Conservation (phyloP, 2,888 invertebrate genomes). For the Phlogophora meticulosa region DNA sequence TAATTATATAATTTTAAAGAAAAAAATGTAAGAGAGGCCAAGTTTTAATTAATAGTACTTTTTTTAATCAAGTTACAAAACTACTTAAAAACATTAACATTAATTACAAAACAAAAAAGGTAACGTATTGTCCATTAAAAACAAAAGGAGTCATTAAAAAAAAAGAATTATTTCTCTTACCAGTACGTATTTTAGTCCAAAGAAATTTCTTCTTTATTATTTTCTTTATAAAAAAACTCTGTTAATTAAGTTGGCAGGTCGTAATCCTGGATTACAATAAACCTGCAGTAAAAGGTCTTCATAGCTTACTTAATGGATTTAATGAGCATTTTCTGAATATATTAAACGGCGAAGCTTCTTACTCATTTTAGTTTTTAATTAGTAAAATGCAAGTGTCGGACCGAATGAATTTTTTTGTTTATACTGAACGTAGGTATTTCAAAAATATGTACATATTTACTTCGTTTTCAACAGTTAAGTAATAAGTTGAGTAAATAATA, state of each 20-base stretch:
- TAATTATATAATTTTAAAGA: too few relatives aligned
- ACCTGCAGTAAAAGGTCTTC: slow-evolving; percentile 71
- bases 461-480: too few relatives aligned
- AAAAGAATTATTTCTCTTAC: slow-evolving; percentile 40
- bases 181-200: slow-evolving; percentile 34
- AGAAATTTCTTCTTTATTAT: slow-evolving; percentile 59
- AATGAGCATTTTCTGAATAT: slow-evolving; percentile 72
- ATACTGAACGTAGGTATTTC: background rate
- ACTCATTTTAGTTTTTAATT: slow-evolving; percentile 57
- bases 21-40: too few relatives aligned
- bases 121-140: slow-evolving; percentile 9
- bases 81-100: background rate
- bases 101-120: background rate
- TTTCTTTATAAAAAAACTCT: slow-evolving; percentile 58
- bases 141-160: slow-evolving; percentile 21
- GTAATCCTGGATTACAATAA: slow-evolving; percentile 71
- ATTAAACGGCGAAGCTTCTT: slow-evolving; percentile 55
- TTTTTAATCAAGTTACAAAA: background rate
- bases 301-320: slow-evolving; percentile 72
- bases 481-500: too few relatives aligned
- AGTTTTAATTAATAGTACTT: too few relatives aligned
- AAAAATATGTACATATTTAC: too few relatives aligned
- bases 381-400: slow-evolving; percentile 13
- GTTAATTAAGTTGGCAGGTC: slow-evolving; percentile 64
- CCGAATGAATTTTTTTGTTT: background rate